Conservation (phyloP, 2,888 invertebrate species). For the Bellardia pandia region DNA sequence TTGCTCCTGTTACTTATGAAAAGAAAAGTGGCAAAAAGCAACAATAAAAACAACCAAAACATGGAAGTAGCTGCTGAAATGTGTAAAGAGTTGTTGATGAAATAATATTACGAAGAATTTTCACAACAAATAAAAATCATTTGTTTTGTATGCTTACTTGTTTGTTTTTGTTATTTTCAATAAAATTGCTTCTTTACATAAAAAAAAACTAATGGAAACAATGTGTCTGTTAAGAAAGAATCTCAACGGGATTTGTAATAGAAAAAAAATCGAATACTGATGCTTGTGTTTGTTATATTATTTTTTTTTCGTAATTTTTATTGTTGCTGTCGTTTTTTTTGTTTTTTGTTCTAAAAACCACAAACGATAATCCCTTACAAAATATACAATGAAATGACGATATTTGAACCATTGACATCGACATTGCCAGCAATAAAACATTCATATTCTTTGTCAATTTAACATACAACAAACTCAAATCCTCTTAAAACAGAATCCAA, state of each 20-base stretch:
- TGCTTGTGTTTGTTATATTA: background rate
- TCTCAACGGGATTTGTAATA: conserved; percentile 15
- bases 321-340: background rate
- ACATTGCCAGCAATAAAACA: conserved; percentile 41
- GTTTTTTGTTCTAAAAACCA: conserved; percentile 21
- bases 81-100: conserved; percentile 21
- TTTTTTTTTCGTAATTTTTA: background rate
- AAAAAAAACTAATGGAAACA: conserved; percentile 14
- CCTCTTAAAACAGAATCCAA: conserved; percentile 61
- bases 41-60: conserved; percentile 24
- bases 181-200: conserved; percentile 35
- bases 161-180: background rate
- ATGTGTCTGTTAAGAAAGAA: conserved; percentile 20
- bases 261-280: conserved; percentile 10
- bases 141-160: background rate
- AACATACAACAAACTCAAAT: conserved; percentile 52
- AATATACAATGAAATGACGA: conserved; percentile 50
- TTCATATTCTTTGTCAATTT: conserved; percentile 58
- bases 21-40: conserved; percentile 24
- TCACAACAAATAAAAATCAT: background rate
- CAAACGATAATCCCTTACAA: conserved; percentile 53
- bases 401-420: conserved; percentile 52
- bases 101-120: conserved; percentile 14
- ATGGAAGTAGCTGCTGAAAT: conserved; percentile 32
- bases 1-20: conserved; percentile 30